Conservation (phyloP, 2,797 vertebrate species). For the Schizopygopsis pylzovi region DNA sequence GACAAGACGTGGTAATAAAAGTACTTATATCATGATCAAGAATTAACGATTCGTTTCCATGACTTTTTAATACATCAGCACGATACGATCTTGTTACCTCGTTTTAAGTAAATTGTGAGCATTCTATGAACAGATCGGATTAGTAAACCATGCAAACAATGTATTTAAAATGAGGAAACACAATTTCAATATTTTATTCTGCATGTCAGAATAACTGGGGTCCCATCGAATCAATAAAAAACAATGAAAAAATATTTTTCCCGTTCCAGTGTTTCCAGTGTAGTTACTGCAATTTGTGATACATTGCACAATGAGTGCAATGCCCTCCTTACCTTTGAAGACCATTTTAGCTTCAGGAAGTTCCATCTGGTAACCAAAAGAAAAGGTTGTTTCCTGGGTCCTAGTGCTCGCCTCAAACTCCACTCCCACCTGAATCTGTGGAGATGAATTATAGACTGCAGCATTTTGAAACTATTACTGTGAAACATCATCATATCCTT, state of each 20-base stretch:
- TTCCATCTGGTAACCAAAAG: slow-evolving; percentile 93
- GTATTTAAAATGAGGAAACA: too few relatives aligned
- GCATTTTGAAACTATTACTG: neutral
- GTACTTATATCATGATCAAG: neutral
- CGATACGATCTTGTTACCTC: too few relatives aligned
- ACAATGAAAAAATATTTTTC: neutral
- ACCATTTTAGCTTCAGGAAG: slow-evolving; percentile 91
- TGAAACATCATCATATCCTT: neutral
- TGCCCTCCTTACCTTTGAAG: slow-evolving; percentile 82
- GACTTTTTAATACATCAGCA: neutral
- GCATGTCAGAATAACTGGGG: neutral
- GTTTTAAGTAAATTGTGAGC: too few relatives aligned
- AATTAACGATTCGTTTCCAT: neutral
- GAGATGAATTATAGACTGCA: slow-evolving; percentile 1
- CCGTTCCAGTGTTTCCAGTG: neutral
- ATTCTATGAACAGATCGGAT: too few relatives aligned
- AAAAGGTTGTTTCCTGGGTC: slow-evolving; percentile 93
- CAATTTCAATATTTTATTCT: neutral
- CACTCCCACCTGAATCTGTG: slow-evolving; percentile 92
- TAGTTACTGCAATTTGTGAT: neutral
- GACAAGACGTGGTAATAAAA: neutral
- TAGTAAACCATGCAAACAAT: too few relatives aligned
- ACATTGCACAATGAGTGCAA: neutral
- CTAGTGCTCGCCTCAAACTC: slow-evolving; percentile 97
- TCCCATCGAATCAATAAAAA: neutral